Base-by-base conservation (phyloP, 2,113 vertebrate species). In the Panthera leo region DNA sequence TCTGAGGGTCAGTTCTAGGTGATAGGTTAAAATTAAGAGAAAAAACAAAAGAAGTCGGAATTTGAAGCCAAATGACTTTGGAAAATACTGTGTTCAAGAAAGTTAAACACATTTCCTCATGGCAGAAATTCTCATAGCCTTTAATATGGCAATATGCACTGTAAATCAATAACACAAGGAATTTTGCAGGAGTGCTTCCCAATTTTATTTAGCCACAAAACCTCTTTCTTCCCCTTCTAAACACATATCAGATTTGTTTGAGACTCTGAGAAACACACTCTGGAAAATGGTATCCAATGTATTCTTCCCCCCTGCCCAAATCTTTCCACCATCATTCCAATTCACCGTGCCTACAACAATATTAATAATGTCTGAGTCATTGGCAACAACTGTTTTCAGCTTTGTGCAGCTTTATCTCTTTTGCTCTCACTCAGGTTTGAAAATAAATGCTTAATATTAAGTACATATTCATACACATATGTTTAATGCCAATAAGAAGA, bases 361-460 rank as follows among this genome's bases (percentile, higher is more conserved):
- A 51, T 18, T 58, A 55, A 84, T 61, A 39, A 76, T 2, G 10
- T 80, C 70, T 92, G 51, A 89, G 39, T 75, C 45, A 34, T 55
- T 18, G 25, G 58, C 34, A 11, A 63, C 70, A 85, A 67, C 87
- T 53, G 39, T 85, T 58, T 76, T 78, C 23, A 83, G 67, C 19
- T 95, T 67, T 29, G 39, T 73, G 39, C 25, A 53, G 67, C 65
- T 88, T 91, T n/a, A 70, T 63, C 85, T 67, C 36, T 89, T 83
- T 42, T 89, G n/a, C 75, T 68, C 78, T 95, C 93, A 86, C 76
- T 73, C 36, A 67, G 55, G 58, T 76, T 65, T 91, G 36, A 95
- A 97, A 91, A 86, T n/a, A 89, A 96, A 95, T 45, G 36, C 19
- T 63, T 82, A 48, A 31, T 70, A 86, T 83, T 85, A 76, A 88